These are phyloP conservation scores for Beaufortia kweichowensis DNA, from an alignment of 2,113 vertebrate genomes.

Conservation along the genomic window DNA sequence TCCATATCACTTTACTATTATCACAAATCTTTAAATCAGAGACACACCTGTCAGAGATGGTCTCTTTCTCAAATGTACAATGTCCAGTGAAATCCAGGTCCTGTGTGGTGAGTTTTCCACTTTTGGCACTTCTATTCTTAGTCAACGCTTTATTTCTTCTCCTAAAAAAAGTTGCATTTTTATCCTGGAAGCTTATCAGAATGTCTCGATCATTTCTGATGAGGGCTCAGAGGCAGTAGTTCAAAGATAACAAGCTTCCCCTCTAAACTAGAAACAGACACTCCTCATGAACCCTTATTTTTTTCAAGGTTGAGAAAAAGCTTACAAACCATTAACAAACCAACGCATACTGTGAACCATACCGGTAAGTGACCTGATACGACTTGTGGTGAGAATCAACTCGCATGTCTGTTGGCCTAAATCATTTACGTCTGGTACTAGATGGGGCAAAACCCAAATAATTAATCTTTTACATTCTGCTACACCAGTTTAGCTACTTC, in stretches of 20 bases:
- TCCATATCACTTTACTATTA: not conserved
- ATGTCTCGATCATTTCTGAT: not conserved
- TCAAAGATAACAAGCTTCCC: slow-evolving; percentile 1
- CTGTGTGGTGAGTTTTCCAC: slow-evolving; percentile 1
- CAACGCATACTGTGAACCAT: not conserved
- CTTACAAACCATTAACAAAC: not conserved
- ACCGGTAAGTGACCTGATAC: slow-evolving; percentile 2
- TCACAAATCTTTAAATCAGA: not conserved
- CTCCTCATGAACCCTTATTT: slow-evolving; percentile 10
- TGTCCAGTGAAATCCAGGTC: not conserved
- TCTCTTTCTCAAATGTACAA: not conserved
- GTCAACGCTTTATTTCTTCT: not conserved
- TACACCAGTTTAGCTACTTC: not conserved
- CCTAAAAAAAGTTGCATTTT: not conserved
- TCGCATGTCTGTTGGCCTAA: not conserved
- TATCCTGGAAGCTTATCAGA: not conserved
- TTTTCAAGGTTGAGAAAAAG: not conserved
- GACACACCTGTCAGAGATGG: slow-evolving; percentile 36
- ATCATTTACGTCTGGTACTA: not conserved
- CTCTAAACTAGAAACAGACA: not conserved
- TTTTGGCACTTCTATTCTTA: not conserved
- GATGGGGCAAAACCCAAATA: not conserved
- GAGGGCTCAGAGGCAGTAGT: not conserved
- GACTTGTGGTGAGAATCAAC: not conserved
- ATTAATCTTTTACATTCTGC: not conserved